These are phyloP conservation scores for Eurosta solidaginis DNA, from an alignment of 1,140 invertebrate species.

Conservation along the genomic window DNA sequence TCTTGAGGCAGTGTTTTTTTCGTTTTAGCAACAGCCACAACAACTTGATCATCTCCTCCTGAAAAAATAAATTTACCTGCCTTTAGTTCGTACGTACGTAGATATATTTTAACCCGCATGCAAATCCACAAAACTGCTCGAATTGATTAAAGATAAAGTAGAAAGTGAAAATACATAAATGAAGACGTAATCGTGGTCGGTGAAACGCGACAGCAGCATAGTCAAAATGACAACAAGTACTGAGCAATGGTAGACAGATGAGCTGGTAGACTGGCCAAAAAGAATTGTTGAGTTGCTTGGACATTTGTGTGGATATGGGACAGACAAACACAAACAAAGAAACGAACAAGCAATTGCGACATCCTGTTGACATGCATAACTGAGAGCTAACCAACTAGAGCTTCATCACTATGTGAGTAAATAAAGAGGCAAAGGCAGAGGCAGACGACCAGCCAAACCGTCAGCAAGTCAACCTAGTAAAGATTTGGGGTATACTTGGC, in stretches of 20 bases:
- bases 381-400: neutral
- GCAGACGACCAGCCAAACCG: neutral
- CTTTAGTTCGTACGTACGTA: neutral
- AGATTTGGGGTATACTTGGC: too few relatives aligned
- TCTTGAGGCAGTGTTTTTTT: too few relatives aligned
- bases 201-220: neutral
- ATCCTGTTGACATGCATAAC: neutral
- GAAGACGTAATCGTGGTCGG: neutral
- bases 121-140: neutral
- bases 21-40: too few relatives aligned
- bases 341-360: neutral
- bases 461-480: too few relatives aligned
- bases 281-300: too few relatives aligned
- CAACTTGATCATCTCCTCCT: too few relatives aligned
- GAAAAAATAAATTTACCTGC: too few relatives aligned
- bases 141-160: conserved; percentile 5
- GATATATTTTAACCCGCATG: neutral
- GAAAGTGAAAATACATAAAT: neutral
- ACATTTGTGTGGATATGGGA: neutral
- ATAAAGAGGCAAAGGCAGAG: neutral
- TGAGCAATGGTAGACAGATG: too few relatives aligned
- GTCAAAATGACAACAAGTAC: neutral
- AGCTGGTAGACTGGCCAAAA: too few relatives aligned
- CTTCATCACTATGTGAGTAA: neutral
- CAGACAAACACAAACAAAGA: too few relatives aligned